Evolutionary conservation across 1,140 invertebrate genomes (phyloP).

Genomic region (Leguminivora glycinivorella): DNA sequence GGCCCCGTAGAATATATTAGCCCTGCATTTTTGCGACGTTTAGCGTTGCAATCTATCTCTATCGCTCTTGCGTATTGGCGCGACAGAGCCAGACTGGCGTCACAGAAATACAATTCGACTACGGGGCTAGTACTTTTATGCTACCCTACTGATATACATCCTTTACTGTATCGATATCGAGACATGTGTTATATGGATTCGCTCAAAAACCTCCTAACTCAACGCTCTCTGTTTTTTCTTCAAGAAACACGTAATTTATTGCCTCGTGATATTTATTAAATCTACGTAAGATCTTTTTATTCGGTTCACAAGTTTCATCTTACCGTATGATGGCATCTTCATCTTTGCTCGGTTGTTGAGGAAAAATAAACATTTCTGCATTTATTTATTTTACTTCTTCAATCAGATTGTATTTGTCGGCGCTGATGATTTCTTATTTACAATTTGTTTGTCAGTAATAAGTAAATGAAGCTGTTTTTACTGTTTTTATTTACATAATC

Average conservation of each 20-base stretch:
- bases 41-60: too few relatives aligned
- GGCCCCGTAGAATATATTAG: too few relatives aligned
- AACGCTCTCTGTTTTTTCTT: neutral
- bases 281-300: slow-evolving; percentile 19
- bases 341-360: neutral
- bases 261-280: slow-evolving; percentile 26
- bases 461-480: too few relatives aligned
- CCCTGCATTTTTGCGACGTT: too few relatives aligned
- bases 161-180: neutral
- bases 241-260: slow-evolving; percentile 17
- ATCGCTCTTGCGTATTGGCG: too few relatives aligned
- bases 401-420: neutral
- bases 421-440: neutral
- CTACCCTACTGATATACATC: neutral
- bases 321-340: slow-evolving; percentile 7
- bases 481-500: too few relatives aligned
- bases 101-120: too few relatives aligned
- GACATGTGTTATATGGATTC: slow-evolving; percentile 26
- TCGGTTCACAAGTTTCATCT: slow-evolving; percentile 1
- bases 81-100: too few relatives aligned
- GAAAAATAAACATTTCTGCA: neutral
- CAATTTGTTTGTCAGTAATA: too few relatives aligned
- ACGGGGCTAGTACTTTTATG: too few relatives aligned
- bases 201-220: slow-evolving; percentile 24
- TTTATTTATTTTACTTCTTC: neutral